Evolutionary conservation across 1,140 invertebrate species (phyloP), one percentile per base, ranked within the genome.

Genomic region (Papilio machaon): DNA sequence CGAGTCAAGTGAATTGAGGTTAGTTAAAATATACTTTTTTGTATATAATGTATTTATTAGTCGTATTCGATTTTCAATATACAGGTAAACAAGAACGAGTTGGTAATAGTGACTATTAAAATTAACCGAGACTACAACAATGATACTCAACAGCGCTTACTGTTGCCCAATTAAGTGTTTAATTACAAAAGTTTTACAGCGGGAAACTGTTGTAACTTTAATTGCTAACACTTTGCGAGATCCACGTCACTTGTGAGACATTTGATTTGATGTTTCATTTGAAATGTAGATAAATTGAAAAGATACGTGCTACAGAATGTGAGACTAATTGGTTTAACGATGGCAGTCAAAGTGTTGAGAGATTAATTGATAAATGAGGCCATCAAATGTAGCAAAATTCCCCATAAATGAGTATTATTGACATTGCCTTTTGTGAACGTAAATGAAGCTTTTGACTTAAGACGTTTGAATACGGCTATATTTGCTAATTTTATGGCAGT

Each of bases 131-230:
- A 54, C 47, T 49, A 47, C 47, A 49, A 76, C 46, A 76, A 49
- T 52, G 43, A 76, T 47, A 54, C 74, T 52, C 46, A 23, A 10
- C 35, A 35, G n/a, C 17, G 4, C n/a, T 23, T n/a, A 2, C 46
- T 76, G 74, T 76, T 52, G 10, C 23, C 74, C 74, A 76, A 76
- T 76, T 76, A 76, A 47, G 47, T 49, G 46, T 76, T 52, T 49
- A 76, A 76, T 76, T 76, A 47, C 74, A 76, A 76, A 76, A 76
- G 47, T 76, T 76, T 52, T 30, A 76, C 52, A 54, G 19, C 47
- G 47, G 5, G 74, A 76, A 76, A 76, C 74, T 76, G 46, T 74
- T 74, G 19, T 52, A 76, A 52, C 47, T 49, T 30, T 49, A 76
- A 76, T 76, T 76, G 74, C 47, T 49, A 49, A 52, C 47, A 30